Evolutionary conservation across 1,140 invertebrate species (phyloP), one percentile per base, ranked within the genome.

Genomic region (Magallana gigas): DNA sequence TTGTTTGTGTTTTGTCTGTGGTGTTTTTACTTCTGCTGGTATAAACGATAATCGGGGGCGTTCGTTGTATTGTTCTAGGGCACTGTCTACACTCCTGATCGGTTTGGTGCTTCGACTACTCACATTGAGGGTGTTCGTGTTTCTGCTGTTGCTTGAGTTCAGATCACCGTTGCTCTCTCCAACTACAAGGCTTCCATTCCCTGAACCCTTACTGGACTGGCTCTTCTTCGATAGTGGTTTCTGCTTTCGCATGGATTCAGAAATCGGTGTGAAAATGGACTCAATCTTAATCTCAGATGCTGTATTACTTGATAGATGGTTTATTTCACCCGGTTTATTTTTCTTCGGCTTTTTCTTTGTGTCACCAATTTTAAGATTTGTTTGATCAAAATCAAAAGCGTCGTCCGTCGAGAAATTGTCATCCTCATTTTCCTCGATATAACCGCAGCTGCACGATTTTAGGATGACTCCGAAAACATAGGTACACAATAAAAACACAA

Each of bases 131-230:
- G 88, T 89, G 18, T 89, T 89, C 58, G 88, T 89, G 83, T 89
- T 89, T 81, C 88, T 68, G 76, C 88, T 89, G 83, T 89, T 89
- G 59, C 88, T 89, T 1, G 88, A 89, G 57, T 86, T 86, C 18
- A 89, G 18, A 48, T 89, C 88, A 23, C 57, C 84, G 57, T 87
- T 89, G 62, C 88, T 89, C 29, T 68, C 83, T 3, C 57, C 62
- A 8, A 60, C 83, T 11, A 60, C 58, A 8, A 36, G 57, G n/a
- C 59, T 62, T 14, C 57, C 29, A 4, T 36, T 60, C 29, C 59
- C 59, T 7, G 57, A 60, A 16, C 58, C n/a, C 60, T 59, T 60
- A 16, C 59, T 84, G 1, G 83, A 84, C 29, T 18, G 29, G n/a
- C 81, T 83, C 81, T 83, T 83, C 18, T 14, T 18, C 18, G 14